A percentile compares a stretch with the other conserved stretches of the same genome.
Conservation (phyloP, 2,113 vertebrate genomes). For the Chionomys nivalis region DNA sequence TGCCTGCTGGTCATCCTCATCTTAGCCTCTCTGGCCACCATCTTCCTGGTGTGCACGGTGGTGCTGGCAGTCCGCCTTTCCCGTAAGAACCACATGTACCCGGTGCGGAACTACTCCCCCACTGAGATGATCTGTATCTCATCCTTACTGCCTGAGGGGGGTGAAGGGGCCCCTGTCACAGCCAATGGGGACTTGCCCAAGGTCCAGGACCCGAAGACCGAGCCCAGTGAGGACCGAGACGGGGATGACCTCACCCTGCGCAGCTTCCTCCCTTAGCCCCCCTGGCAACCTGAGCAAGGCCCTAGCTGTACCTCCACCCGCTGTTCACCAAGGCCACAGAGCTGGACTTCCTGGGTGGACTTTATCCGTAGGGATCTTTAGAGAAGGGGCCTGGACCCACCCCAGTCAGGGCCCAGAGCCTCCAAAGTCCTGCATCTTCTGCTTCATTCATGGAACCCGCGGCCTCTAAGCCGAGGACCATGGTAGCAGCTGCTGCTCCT, state of each 20-base stretch:
- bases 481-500: no score
- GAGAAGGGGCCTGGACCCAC: rapidly evolving
- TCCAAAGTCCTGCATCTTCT: background rate
- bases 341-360: background rate
- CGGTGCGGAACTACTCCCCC: conserved; percentile 60
- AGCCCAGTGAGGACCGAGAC: conserved; percentile 78
- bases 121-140: conserved; percentile 96
- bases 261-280: conserved; percentile 91
- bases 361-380: no score
- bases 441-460: background rate
- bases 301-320: rapidly evolving
- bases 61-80: conserved; percentile 89
- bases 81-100: conserved; percentile 77
- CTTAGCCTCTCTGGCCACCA: conserved; percentile 87
- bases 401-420: background rate
- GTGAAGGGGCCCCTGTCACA: rapidly evolving
- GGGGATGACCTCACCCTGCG: conserved; percentile 91
- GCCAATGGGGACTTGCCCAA: conserved; percentile 50
- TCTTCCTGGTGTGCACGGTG: conserved; percentile 89
- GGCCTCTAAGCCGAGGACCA: no score
- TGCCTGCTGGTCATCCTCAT: conserved; percentile 90
- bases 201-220: conserved; percentile 65
- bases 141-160: conserved; percentile 86
- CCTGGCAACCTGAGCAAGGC: rapidly evolving
- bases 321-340: no score